phyloP scores from a whole-genome alignment of 2,113 vertebrate species.

The Amphiprion ocellaris region DNA sequence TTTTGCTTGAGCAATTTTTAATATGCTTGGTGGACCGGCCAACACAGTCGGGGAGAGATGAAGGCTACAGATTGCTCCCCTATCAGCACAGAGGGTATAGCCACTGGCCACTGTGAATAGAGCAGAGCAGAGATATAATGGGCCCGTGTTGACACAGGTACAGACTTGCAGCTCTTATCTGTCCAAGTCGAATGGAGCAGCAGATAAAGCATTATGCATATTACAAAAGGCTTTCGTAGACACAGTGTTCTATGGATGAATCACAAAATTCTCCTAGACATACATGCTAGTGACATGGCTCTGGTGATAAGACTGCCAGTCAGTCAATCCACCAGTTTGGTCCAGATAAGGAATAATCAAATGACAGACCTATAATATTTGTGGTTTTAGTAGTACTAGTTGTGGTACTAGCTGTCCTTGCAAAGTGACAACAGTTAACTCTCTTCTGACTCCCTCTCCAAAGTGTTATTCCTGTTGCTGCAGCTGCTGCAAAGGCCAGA shows the following conservation, averaged over 20 bases:
- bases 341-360: not conserved
- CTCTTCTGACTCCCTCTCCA: too few relatives aligned
- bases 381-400: too few relatives aligned
- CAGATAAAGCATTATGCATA: constrained; percentile 68
- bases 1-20: constrained; percentile 74
- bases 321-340: not conserved
- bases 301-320: not conserved
- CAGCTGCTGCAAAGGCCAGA: too few relatives aligned
- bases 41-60: constrained; percentile 70
- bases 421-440: too few relatives aligned
- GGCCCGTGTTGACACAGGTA: constrained; percentile 63
- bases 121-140: constrained; percentile 65
- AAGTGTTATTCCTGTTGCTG: too few relatives aligned
- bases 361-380: not conserved
- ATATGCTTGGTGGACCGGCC: constrained; percentile 65
- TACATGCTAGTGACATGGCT: not conserved
- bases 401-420: too few relatives aligned
- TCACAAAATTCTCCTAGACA: constrained; percentile 31
- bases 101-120: constrained; percentile 71
- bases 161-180: constrained; percentile 69
- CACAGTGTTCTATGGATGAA: constrained; percentile 37
- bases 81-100: constrained; percentile 69
- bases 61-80: constrained; percentile 62
- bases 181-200: constrained; percentile 39
- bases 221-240: constrained; percentile 41